These are phyloP conservation scores for Chroicocephalus ridibundus DNA, from an alignment of 2,113 vertebrate genomes.

Conservation along the genomic window DNA sequence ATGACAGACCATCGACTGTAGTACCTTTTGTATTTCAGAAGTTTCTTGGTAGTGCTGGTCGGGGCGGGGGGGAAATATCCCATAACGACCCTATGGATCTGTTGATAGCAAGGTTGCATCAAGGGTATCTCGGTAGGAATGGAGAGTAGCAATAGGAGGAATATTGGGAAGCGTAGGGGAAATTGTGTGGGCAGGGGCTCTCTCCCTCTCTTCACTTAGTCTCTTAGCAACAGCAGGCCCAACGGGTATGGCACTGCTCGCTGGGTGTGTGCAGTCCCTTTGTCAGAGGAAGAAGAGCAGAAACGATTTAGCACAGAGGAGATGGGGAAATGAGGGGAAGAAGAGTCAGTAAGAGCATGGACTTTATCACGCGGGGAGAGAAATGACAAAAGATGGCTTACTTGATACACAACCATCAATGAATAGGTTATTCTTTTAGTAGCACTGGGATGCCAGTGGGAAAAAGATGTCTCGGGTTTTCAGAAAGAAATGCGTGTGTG, in stretches of 20 bases:
- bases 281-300: not conserved
- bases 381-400: not conserved
- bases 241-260: not conserved
- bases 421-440: not conserved
- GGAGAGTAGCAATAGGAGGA: not conserved
- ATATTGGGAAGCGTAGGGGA: not conserved
- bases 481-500: not conserved
- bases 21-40: not conserved
- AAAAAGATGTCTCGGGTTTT: not conserved
- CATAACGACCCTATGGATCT: not conserved
- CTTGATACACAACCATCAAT: not conserved
- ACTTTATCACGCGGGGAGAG: not conserved
- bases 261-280: not conserved
- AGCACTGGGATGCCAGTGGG: not conserved
- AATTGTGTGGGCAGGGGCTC: not conserved
- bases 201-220: not conserved
- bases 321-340: not conserved
- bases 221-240: slow-evolving; percentile 34
- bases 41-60: not conserved
- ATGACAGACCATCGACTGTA: fast-evolving
- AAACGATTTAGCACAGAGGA: not conserved
- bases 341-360: not conserved
- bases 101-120: not conserved
- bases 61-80: not conserved
- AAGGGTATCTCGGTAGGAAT: not conserved